Evolutionary conservation across 2,888 invertebrate genomes (phyloP), one percentile per base, ranked within the genome.

Genomic region (Agrotis exclamationis): DNA sequence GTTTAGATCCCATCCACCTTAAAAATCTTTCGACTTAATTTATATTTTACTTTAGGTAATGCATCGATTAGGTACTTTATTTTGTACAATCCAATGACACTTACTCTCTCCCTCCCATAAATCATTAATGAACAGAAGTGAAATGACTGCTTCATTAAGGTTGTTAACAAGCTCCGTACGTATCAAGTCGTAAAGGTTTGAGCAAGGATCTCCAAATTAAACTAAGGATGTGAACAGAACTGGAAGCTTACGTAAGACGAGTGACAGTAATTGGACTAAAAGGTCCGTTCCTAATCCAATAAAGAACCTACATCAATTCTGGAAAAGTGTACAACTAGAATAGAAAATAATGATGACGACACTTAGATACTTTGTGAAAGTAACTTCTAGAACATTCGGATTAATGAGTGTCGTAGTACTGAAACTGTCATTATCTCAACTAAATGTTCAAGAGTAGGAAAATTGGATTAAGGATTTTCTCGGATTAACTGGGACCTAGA

Each of bases 201-300:
- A 64, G 66, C 51, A 44, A 72, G 67, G 76, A 72, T 39, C 33
- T 78, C 63, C 28, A 69, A 73, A 82, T 76, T 70, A 67, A 80
- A 80, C 77, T 81, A 80, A 79, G 57, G 62, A 33, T 47, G 58
- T 56, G 65, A 76, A 73, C 70, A 57, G 63, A 75, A 70, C 48
- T 50, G 14, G 28, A 59, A 50, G 62, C 76, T 79, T 74, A 39
- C 65, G 76, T 62, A 65, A 50, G 22, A 56, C 74, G 79, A 86
- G 77, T 80, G 82, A 85, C 73, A 80, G 77, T 86, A 85, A 85
- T 86, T 86, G 83, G 82, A 79, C 78, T 58, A 48, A 66, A 78
- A 83, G 80, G 77, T 83, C 76, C 69, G 77, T 80, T 80, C 59
- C 63, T 50, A 72, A 86, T 83, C 74, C 81, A 82, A 83, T 86